Evolutionary conservation across 2,888 invertebrate species (phyloP).

Genomic region (Amphipyra berbera): DNA sequence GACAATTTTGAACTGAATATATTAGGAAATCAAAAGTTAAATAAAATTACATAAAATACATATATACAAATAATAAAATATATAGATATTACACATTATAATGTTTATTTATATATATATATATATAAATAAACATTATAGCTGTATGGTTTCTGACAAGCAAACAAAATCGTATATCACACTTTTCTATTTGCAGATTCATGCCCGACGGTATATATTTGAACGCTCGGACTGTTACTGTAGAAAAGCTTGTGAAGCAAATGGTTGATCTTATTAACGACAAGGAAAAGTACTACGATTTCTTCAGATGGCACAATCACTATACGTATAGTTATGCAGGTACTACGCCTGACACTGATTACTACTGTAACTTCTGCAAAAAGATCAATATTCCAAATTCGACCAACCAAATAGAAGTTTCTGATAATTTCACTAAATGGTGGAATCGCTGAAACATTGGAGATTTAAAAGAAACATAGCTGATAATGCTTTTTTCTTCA

Average conservation of each 20-base stretch:
- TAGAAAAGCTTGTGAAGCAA: constrained; percentile 39
- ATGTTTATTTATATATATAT: too few relatives aligned
- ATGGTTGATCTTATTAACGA: constrained; percentile 60
- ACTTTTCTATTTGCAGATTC: constrained; percentile 48
- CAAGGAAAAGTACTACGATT: constrained; percentile 55
- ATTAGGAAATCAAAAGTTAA: too few relatives aligned
- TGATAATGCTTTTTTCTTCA: neutral
- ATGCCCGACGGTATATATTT: constrained; percentile 64
- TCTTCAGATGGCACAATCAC: constrained; percentile 68
- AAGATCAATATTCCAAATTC: constrained; percentile 26
- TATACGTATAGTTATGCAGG: constrained; percentile 58
- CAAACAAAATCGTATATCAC: constrained; percentile 26
- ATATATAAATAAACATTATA: too few relatives aligned
- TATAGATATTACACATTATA: too few relatives aligned
- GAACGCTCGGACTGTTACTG: constrained; percentile 41
- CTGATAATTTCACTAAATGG: constrained; percentile 21
- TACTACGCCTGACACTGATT: constrained; percentile 49
- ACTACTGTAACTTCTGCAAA: constrained; percentile 55
- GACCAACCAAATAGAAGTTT: constrained; percentile 10
- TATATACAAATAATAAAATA: too few relatives aligned
- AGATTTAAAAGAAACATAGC: neutral
- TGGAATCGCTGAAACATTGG: constrained; percentile 27
- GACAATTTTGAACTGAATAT: too few relatives aligned
- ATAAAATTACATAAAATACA: too few relatives aligned
- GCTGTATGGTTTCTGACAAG: too few relatives aligned